Base-by-base conservation (phyloP, 2,888 invertebrate species). In the Tetropium fuscum region DNA sequence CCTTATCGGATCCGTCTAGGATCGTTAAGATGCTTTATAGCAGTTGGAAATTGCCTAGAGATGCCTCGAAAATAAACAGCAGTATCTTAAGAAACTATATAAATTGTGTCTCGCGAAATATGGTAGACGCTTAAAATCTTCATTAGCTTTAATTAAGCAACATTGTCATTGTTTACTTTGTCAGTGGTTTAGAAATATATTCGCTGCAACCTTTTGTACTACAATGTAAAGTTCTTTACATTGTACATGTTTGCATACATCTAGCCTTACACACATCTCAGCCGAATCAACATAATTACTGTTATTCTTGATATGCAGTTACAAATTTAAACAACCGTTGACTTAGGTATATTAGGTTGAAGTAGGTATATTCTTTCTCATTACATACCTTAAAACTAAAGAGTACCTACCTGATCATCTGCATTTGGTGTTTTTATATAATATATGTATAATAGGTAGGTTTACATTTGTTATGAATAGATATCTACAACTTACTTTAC, bases 1-100 rank as follows among this genome's bases (percentile, higher is more conserved):
- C 47, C 44, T 51, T 51, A 59, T 40, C 49, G 30, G 41, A 38
- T 56, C 44, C 61, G 60, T 58, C 60, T 36, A 25, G 25, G 43
- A 59, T 48, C 60, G 53, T 60, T 60, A 55, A 22, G 47, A 58
- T 56, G 56, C 51, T 64, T 63, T 64, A 63, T 45, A 41, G 45
- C 47, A 7, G 22, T 41, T 48, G 22, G 10, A 27, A 53, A 40
- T 45, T 44, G 34, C 30, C 20, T 30, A 22, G 44, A 41, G 47
- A 45, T 56, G 53, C 34, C 53, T 36, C 25, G 53, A 43, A 53
- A 40, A 34, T 41, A 27, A n/a, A n/a, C 22, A 53, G 53, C 44
- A 44, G 59, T 49, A 48, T 30, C 48, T 53, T 53, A 5, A 44
- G 25, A n/a, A 40, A 60, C 19, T 20, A 8, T n/a, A 41, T 41